Evolutionary conservation across 1,140 invertebrate species (phyloP).

Genomic region (Cydia fagiglandana): DNA sequence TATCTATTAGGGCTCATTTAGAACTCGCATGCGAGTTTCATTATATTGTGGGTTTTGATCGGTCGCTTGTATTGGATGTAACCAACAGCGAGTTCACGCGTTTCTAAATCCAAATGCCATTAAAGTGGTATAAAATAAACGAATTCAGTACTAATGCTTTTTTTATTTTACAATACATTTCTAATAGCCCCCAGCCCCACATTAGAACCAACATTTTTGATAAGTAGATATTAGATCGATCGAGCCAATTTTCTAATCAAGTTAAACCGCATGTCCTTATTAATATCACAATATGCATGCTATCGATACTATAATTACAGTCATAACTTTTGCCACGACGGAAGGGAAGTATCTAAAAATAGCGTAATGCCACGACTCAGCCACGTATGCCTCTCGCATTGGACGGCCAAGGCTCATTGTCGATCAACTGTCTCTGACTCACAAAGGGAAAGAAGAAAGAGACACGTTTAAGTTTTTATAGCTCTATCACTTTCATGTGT

Average conservation of each 20-base stretch:
- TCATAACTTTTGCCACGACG: neutral
- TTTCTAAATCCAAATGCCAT: too few species aligned
- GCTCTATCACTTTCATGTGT: neutral
- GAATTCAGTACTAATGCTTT: too few species aligned
- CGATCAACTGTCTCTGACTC: neutral
- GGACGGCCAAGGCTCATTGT: neutral
- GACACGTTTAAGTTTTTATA: neutral
- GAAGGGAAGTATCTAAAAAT: neutral
- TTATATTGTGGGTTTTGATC: too few species aligned
- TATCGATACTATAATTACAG: slow-evolving; percentile 12
- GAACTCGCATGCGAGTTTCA: too few species aligned
- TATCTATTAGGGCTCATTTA: too few species aligned
- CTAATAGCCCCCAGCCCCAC: too few species aligned
- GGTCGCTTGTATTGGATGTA: too few species aligned
- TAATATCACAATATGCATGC: neutral
- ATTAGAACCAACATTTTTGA: too few species aligned
- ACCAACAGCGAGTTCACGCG: too few species aligned
- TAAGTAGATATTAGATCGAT: neutral
- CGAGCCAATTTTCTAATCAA: neutral
- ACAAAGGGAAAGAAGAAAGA: neutral
- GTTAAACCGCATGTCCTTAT: neutral
- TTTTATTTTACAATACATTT: too few species aligned
- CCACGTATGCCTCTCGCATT: slow-evolving; percentile 2
- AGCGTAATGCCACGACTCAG: neutral
- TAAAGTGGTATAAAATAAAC: too few species aligned